These are phyloP conservation scores for Terrapene triunguis DNA, from an alignment of 2,113 vertebrate species.

Conservation along the genomic window DNA sequence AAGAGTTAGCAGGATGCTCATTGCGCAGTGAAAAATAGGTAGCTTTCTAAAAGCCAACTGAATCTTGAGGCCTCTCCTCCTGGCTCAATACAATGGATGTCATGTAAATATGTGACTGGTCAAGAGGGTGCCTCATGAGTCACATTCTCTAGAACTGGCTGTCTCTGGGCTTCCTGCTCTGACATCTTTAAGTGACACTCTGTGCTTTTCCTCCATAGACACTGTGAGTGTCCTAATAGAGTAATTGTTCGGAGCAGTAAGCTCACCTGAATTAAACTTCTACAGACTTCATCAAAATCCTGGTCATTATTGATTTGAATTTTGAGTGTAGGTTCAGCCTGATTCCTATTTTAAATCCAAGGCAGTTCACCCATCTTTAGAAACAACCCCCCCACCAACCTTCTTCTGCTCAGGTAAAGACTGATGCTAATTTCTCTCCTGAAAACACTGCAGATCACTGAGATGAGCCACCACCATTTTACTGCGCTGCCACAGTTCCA, in stretches of 20 bases:
- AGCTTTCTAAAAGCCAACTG: neutral
- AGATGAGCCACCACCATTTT: neutral
- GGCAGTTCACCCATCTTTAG: neutral
- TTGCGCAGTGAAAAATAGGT: accelerated
- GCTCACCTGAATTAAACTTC: neutral
- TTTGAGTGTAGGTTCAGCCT: neutral
- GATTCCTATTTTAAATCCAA: neutral
- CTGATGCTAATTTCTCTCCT: neutral
- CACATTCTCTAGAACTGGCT: neutral
- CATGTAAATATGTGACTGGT: neutral
- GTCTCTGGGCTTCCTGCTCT: neutral
- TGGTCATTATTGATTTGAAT: neutral
- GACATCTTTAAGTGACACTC: neutral
- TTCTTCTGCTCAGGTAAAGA: neutral
- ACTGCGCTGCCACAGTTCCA: neutral
- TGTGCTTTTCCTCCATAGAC: neutral
- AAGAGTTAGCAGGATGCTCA: neutral
- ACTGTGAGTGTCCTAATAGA: neutral
- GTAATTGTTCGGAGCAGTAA: neutral
- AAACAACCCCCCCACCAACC: neutral
- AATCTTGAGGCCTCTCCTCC: neutral
- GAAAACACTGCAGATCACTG: neutral
- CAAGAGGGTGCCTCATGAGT: neutral
- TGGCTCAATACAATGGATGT: neutral
- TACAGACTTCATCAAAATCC: neutral